Percentiles rank a stretch among this genome's conserved stretches.
Evolutionary conservation across 2,797 vertebrate genomes (phyloP).

Genomic region (Linurgus olivaceus): DNA sequence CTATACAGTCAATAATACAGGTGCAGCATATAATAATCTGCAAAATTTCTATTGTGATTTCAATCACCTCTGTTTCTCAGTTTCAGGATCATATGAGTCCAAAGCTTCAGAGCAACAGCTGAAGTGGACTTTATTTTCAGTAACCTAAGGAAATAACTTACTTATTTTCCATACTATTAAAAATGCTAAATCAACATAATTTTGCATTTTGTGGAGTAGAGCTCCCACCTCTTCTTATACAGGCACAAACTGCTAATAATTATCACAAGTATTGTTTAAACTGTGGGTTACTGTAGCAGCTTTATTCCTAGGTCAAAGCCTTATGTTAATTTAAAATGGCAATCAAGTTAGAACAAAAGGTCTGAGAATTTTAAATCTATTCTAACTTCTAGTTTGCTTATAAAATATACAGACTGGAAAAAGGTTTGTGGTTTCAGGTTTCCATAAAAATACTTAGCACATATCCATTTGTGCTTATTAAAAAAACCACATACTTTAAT

Average conservation of each 20-base stretch:
- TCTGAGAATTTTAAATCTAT: background rate
- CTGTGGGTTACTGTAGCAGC: background rate
- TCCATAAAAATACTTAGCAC: conserved; percentile 29
- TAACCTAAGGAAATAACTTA: background rate
- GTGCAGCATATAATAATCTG: background rate
- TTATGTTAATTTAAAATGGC: background rate
- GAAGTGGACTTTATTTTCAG: background rate
- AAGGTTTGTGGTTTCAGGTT: conserved; percentile 32
- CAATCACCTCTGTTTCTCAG: background rate
- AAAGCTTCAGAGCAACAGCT: background rate
- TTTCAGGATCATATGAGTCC: background rate
- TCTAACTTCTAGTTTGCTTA: background rate
- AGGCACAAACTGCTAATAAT: background rate
- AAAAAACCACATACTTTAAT: conserved; percentile 19
- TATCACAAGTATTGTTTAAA: background rate
- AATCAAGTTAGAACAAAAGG: background rate
- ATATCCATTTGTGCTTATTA: conserved; percentile 23
- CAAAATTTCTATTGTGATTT: background rate
- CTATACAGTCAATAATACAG: background rate
- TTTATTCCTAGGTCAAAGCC: background rate
- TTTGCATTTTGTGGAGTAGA: background rate
- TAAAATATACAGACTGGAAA: background rate
- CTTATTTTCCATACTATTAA: background rate
- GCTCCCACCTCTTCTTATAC: background rate
- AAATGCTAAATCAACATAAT: background rate